phyloP scores from a whole-genome alignment of 2,797 vertebrate species.

The Poeciliopsis infans region DNA sequence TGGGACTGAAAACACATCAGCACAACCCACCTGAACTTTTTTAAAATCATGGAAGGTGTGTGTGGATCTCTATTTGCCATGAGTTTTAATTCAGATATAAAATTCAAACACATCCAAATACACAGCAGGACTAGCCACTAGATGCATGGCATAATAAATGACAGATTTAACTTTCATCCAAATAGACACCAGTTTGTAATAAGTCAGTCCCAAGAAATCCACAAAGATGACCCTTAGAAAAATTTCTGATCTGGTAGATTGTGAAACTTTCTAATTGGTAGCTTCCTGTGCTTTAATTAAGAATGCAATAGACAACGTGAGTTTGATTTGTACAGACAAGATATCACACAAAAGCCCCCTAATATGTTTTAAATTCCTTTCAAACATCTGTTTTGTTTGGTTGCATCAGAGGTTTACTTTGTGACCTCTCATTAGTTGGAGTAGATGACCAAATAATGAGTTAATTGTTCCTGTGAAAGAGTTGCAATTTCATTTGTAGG shows the following conservation, averaged over 20 bases:
- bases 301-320: neutral
- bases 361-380: neutral
- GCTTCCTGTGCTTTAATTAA: conserved; percentile 46
- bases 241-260: conserved; percentile 42
- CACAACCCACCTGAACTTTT: neutral
- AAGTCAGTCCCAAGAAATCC: neutral
- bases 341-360: neutral
- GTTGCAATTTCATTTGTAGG: conserved; percentile 44
- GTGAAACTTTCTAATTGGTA: conserved; percentile 25
- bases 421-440: conserved; percentile 39
- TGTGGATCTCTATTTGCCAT: neutral
- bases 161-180: neutral
- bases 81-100: neutral
- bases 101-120: neutral
- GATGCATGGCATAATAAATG: neutral
- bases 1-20: neutral
- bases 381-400: neutral
- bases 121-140: neutral
- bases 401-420: conserved; percentile 9
- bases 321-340: conserved; percentile 28
- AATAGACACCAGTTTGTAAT: neutral
- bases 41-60: neutral
- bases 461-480: conserved; percentile 44
- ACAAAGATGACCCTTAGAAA: conserved; percentile 32
- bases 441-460: conserved; percentile 39